phyloP scores from a whole-genome alignment of 2,797 vertebrate genomes.

The Epinephelus coioides region DNA sequence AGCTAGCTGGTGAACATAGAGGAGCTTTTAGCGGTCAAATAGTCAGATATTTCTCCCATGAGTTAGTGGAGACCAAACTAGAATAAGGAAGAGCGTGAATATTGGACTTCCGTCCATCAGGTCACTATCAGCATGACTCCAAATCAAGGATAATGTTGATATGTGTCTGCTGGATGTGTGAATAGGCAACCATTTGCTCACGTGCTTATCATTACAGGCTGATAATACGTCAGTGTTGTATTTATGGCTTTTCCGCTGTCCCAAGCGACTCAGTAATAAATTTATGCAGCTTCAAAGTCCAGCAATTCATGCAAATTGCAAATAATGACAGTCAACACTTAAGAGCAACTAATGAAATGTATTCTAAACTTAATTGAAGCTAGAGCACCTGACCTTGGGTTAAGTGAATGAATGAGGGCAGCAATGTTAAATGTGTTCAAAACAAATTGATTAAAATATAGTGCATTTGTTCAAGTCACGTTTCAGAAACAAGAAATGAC shows the following conservation, averaged over 20 bases:
- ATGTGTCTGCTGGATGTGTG: neutral
- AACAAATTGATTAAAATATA: neutral
- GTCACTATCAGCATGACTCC: neutral
- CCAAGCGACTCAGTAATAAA: neutral
- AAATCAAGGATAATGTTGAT: neutral
- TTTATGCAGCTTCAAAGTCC: neutral
- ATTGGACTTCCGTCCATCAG: neutral
- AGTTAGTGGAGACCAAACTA: neutral
- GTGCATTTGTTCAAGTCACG: neutral
- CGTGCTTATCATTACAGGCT: neutral
- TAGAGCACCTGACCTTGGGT: slow-evolving; percentile 12
- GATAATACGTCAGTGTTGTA: neutral
- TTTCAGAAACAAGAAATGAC: neutral
- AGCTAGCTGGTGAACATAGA: neutral
- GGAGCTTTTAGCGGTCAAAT: neutral
- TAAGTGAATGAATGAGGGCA: slow-evolving; percentile 3
- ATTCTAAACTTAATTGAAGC: neutral
- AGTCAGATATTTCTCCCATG: neutral
- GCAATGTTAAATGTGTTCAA: slow-evolving; percentile 15
- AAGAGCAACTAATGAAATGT: neutral
- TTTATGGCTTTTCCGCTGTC: neutral
- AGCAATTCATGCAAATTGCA: slow-evolving; percentile 4
- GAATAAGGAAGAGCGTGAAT: neutral
- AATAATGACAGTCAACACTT: neutral
- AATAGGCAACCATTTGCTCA: neutral